Conservation (phyloP, 1,140 invertebrate genomes). For the Diorhabda sublineata region DNA sequence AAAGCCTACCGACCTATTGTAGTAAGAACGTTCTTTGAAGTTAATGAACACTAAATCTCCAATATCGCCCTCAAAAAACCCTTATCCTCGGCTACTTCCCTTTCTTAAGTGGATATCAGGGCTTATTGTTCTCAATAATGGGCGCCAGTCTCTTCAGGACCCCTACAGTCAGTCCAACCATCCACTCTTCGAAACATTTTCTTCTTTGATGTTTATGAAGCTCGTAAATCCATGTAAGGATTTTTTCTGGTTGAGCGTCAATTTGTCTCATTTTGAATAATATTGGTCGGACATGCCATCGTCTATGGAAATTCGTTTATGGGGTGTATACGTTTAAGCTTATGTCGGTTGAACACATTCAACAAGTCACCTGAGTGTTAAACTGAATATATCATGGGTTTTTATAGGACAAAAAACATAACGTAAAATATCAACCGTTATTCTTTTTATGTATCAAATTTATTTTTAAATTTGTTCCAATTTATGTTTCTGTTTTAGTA, state of each 20-base stretch:
- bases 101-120: not conserved
- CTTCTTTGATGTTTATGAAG: not conserved
- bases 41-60: too few relatives aligned
- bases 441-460: too few relatives aligned
- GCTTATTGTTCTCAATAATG: conserved; percentile 2
- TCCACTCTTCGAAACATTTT: not conserved
- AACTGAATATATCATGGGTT: not conserved
- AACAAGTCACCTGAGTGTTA: not conserved
- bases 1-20: too few relatives aligned
- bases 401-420: too few relatives aligned
- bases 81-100: not conserved
- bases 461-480: too few relatives aligned
- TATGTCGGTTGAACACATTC: not conserved
- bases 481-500: too few relatives aligned
- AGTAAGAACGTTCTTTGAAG: too few relatives aligned
- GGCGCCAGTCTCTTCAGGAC: conserved; percentile 1
- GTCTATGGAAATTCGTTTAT: not conserved
- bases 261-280: conserved; percentile 3
- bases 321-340: not conserved
- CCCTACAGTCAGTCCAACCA: not conserved
- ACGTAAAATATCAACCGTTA: too few relatives aligned
- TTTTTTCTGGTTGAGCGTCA: not conserved
- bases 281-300: not conserved
- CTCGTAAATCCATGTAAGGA: conserved; percentile 2
- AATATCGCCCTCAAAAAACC: not conserved